A percentile compares a stretch with the other conserved stretches of the same genome.
phyloP scores from a whole-genome alignment of 2,888 invertebrate genomes.

The Hemithea aestivaria region DNA sequence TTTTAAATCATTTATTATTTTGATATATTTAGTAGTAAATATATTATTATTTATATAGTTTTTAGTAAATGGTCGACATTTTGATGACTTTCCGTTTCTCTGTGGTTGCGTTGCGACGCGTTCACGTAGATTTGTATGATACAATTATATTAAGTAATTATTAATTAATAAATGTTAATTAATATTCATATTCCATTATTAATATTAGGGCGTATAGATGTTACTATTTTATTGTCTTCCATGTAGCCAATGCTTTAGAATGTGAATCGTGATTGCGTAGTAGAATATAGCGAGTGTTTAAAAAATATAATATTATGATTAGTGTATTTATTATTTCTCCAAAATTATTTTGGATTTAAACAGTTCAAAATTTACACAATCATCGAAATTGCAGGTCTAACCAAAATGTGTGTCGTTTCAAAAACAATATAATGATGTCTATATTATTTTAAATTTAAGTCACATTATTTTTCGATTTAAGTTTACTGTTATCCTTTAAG shows the following conservation, averaged over 20 bases:
- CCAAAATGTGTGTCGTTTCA: conserved; percentile 6
- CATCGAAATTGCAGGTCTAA: conserved; percentile 18
- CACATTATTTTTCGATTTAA: conserved; percentile 5
- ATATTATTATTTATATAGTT: conserved; percentile 17
- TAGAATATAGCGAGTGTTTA: too few species aligned
- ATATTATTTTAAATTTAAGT: conserved; percentile 8
- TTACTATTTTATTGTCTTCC: conserved; percentile 62
- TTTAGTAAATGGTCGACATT: conserved; percentile 38
- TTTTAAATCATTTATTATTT: too few species aligned
- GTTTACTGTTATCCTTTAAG: conserved; percentile 46
- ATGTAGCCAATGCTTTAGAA: conserved; percentile 45
- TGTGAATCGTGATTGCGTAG: conserved; percentile 23
- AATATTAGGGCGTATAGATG: conserved; percentile 19
- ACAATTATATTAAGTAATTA: conserved; percentile 50
- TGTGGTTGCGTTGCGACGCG: conserved; percentile 68
- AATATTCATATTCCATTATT: too few species aligned
- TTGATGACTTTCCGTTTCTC: conserved; percentile 52
- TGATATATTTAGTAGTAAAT: too few species aligned
- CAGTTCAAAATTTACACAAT: not conserved
- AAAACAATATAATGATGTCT: too few species aligned
- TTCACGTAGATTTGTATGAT: conserved; percentile 69
- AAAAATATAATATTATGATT: conserved; percentile 1
- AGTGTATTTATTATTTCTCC: not conserved
- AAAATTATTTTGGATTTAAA: too few species aligned
- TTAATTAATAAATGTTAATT: too few species aligned